Conservation (phyloP, 2,888 invertebrate species). For the Heliconius charithonia region DNA sequence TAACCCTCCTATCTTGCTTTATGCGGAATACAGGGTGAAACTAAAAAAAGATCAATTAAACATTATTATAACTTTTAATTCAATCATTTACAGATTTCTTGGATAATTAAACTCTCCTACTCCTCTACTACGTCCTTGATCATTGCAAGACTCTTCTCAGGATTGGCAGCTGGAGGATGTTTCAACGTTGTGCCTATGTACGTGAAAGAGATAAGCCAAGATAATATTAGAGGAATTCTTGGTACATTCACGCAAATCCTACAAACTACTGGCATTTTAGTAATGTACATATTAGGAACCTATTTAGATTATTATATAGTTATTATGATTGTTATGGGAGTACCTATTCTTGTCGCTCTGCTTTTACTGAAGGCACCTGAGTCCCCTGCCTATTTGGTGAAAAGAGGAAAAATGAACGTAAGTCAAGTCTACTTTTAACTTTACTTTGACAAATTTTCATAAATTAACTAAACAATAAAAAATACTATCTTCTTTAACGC, state of each 20-base stretch:
- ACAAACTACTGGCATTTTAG: slow-evolving; percentile 62
- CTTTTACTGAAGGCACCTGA: slow-evolving; percentile 68
- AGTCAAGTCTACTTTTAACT: background rate
- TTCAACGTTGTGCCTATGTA: slow-evolving; percentile 67
- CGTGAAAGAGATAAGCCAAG: slow-evolving; percentile 68
- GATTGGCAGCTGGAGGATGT: slow-evolving; percentile 64
- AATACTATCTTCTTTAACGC: too few species aligned
- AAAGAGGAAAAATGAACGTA: slow-evolving; percentile 46
- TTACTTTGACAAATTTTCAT: too few species aligned
- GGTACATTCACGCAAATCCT: slow-evolving; percentile 61
- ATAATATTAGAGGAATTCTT: slow-evolving; percentile 62
- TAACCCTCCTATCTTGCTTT: background rate
- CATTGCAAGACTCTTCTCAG: slow-evolving; percentile 61
- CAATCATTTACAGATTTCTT: slow-evolving; percentile 58
- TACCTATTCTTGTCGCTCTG: slow-evolving; percentile 58
- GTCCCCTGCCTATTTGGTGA: slow-evolving; percentile 71
- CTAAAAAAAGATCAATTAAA: background rate
- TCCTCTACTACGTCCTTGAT: slow-evolving; percentile 56
- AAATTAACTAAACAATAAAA: too few species aligned
- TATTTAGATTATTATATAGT: slow-evolving; percentile 62
- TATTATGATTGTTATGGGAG: slow-evolving; percentile 57
- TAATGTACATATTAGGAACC: slow-evolving; percentile 66
- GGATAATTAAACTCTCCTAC: slow-evolving; percentile 63
- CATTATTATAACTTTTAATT: background rate
- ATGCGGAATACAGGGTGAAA: background rate